Percentiles rank a stretch among this genome's conserved stretches.
Evolutionary conservation across 2,797 vertebrate species (phyloP).

Genomic region (Caiman crocodilus): DNA sequence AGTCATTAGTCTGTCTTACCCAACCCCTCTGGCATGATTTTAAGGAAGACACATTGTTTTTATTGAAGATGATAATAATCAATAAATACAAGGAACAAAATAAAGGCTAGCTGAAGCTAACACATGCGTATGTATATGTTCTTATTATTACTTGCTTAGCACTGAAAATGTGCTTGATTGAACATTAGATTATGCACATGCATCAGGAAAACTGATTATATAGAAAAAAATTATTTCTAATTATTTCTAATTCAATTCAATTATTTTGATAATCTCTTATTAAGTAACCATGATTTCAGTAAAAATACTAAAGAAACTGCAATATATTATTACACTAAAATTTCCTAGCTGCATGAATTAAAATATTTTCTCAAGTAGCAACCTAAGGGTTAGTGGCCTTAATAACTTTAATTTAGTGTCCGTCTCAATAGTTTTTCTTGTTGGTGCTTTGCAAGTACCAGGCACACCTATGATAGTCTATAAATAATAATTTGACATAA

Average conservation of each 20-base stretch:
- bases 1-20: not conserved
- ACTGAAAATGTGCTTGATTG: constrained; percentile 23
- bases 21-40: not conserved
- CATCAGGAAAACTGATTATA: not conserved
- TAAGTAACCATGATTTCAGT: constrained; percentile 29
- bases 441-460: constrained; percentile 16
- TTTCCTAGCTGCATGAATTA: constrained; percentile 33
- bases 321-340: constrained; percentile 17
- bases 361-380: constrained; percentile 38
- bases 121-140: not conserved
- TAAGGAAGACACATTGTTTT: not conserved
- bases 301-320: constrained; percentile 25
- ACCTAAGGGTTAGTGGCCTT: not conserved
- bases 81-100: not conserved
- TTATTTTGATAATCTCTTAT: not conserved
- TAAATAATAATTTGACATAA: not conserved
- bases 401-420: not conserved
- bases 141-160: constrained; percentile 22
- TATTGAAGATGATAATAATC: not conserved
- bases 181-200: not conserved
- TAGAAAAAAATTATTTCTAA: constrained; percentile 20
- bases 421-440: constrained; percentile 23
- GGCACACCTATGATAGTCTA: not conserved
- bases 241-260: constrained; percentile 35
- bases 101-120: not conserved